phyloP scores from a whole-genome alignment of 2,888 invertebrate genomes.

The Alcis repandata region DNA sequence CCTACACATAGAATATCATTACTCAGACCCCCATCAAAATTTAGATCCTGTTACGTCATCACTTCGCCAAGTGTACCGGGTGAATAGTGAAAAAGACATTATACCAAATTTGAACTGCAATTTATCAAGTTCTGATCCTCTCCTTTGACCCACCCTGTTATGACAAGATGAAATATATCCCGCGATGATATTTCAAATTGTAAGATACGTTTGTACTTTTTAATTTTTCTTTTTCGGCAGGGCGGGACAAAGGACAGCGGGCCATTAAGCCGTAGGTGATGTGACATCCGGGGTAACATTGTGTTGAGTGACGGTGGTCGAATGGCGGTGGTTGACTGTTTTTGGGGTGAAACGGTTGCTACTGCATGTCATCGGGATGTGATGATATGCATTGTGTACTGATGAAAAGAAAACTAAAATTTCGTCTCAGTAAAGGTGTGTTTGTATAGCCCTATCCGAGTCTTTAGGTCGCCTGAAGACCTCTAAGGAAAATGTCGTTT shows the following conservation, averaged over 20 bases:
- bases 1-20: constrained; percentile 45
- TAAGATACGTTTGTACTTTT: constrained; percentile 64
- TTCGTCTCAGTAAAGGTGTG: too few relatives aligned
- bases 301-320: constrained; percentile 72
- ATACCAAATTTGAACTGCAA: constrained; percentile 84
- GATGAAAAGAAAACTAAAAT: too few relatives aligned
- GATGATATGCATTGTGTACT: constrained; percentile 10
- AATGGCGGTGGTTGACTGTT: constrained; percentile 59
- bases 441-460: too few relatives aligned
- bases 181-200: constrained; percentile 82
- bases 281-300: constrained; percentile 79
- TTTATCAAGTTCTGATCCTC: constrained; percentile 82
- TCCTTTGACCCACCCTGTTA: constrained; percentile 84
- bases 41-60: constrained; percentile 77
- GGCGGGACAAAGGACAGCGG: constrained; percentile 54
- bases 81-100: constrained; percentile 86
- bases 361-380: constrained; percentile 61
- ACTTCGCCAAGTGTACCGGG: constrained; percentile 61
- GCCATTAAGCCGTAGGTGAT: constrained; percentile 62
- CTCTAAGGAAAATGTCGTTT: too few relatives aligned
- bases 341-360: constrained; percentile 54
- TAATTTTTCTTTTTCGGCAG: constrained; percentile 63
- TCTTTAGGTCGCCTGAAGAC: too few relatives aligned
- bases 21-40: constrained; percentile 59
- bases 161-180: constrained; percentile 85